These are phyloP conservation scores for Gymnopithys bicolor DNA, from an alignment of 2,797 vertebrate genomes.

Conservation along the genomic window DNA sequence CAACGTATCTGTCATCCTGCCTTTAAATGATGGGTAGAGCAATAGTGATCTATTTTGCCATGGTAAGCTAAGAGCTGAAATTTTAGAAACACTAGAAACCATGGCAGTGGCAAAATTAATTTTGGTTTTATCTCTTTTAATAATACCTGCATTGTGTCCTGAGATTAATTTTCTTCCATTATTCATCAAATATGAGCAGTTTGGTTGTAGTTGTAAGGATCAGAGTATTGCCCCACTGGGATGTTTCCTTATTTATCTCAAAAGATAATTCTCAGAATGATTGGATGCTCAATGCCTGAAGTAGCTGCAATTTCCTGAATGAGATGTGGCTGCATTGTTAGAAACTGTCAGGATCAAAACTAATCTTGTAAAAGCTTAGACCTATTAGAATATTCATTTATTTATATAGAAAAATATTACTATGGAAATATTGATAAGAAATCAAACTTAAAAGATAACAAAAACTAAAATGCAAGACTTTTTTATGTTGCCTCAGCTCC, in stretches of 20 bases:
- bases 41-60: neutral
- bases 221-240: neutral
- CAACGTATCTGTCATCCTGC: neutral
- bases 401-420: neutral
- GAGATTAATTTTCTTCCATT: neutral
- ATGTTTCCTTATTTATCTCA: neutral
- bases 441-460: neutral
- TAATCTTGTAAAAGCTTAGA: conserved; percentile 14
- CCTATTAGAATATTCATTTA: neutral
- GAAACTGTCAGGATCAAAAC: neutral
- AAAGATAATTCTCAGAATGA: neutral
- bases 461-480: neutral
- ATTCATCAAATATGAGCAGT: neutral
- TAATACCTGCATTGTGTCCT: neutral
- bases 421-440: neutral
- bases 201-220: neutral
- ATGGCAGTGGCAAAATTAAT: neutral
- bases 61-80: neutral
- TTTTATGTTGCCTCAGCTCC: neutral
- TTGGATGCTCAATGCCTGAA: neutral
- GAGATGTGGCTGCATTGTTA: neutral
- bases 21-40: neutral
- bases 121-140: neutral
- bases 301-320: conserved; percentile 38
- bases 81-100: neutral